A percentile compares a stretch with the other conserved stretches of the same genome.
These are phyloP conservation scores for Alentia gelatinosa DNA, from an alignment of 2,888 invertebrate genomes.

Conservation along the genomic window DNA sequence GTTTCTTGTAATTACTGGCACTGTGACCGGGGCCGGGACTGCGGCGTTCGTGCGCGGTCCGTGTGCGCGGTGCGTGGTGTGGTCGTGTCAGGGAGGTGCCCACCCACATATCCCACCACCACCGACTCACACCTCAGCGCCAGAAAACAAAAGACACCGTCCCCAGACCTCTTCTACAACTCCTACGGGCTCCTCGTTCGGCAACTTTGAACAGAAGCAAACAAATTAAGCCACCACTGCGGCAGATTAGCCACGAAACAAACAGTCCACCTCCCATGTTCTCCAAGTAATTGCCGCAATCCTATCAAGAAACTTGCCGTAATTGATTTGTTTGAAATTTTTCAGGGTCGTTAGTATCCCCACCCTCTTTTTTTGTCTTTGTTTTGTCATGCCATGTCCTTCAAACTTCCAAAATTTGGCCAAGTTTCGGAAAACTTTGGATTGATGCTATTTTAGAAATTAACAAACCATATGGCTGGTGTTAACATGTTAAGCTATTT, in stretches of 20 bases:
- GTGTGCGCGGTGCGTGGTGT: too few species aligned
- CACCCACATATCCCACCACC: background rate
- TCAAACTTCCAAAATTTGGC: background rate
- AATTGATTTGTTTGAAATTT: background rate
- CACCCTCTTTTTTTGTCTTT: background rate
- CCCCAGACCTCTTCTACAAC: background rate
- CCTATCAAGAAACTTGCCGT: background rate
- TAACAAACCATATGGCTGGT: too few species aligned
- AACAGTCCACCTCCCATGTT: background rate
- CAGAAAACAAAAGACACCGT: background rate
- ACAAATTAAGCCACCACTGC: background rate
- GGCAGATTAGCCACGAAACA: background rate
- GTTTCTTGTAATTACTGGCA: background rate
- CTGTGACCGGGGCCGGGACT: background rate
- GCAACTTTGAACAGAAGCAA: background rate
- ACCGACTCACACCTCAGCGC: background rate
- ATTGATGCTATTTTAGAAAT: too few species aligned
- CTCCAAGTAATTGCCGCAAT: background rate
- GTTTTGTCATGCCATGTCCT: background rate
- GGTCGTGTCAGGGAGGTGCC: background rate
- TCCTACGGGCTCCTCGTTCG: background rate
- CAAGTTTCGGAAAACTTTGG: background rate
- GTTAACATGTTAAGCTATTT: too few species aligned
- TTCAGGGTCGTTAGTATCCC: background rate
- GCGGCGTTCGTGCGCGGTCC: too few species aligned